phyloP scores from a whole-genome alignment of 2,113 vertebrate genomes.

The Carlito syrichta region DNA sequence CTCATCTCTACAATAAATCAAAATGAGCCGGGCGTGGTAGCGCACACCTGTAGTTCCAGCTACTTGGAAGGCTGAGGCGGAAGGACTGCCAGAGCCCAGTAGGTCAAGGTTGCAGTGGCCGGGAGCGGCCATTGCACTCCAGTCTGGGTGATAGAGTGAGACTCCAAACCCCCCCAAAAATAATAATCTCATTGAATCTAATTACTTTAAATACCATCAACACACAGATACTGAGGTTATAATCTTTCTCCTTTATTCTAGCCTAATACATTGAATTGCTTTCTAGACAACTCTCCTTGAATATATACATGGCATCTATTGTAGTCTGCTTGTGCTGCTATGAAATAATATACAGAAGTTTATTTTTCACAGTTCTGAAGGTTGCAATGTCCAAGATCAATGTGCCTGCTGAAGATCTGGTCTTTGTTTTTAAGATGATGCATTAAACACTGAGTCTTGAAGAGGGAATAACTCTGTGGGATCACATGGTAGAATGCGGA shows the following conservation, averaged over 20 bases:
- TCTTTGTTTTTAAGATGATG: neutral
- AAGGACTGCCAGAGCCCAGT: too few relatives aligned
- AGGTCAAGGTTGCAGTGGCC: too few relatives aligned
- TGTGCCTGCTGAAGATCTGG: neutral
- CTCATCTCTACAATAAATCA: too few relatives aligned
- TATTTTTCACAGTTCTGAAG: neutral
- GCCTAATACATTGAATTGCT: neutral
- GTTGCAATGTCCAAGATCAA: neutral
- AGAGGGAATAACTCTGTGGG: neutral
- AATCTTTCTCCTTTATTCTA: neutral
- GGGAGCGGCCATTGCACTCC: too few relatives aligned
- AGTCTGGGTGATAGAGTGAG: too few relatives aligned
- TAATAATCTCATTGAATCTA: neutral
- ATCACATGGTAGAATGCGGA: too few relatives aligned
- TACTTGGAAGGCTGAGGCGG: too few relatives aligned
- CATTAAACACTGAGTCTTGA: neutral
- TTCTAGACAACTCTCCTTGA: neutral
- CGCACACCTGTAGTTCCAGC: too few relatives aligned
- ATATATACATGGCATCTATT: neutral
- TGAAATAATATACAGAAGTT: neutral
- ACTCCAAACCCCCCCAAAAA: too few relatives aligned
- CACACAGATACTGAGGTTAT: neutral
- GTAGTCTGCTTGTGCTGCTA: neutral
- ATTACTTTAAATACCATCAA: neutral
- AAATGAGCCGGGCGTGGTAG: too few relatives aligned